A percentile compares a stretch with the other conserved stretches of the same genome.
Conservation (phyloP, 2,888 invertebrate genomes). For the Heterodera filipjevi region DNA sequence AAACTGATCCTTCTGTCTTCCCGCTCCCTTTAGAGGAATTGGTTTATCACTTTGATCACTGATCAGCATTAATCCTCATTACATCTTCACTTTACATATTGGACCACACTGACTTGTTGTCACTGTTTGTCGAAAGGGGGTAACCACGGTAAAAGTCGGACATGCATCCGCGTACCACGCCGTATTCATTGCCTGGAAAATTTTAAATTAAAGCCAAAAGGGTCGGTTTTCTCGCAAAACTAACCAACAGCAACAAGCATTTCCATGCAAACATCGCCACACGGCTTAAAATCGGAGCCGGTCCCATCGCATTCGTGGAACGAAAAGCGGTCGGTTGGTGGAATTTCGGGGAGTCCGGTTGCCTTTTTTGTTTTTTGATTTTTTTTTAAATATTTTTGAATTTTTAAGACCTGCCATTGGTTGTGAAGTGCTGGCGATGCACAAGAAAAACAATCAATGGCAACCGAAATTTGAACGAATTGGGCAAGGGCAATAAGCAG, state of each 20-base stretch:
- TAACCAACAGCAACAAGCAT: constrained; percentile 18
- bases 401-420: not conserved
- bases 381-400: not conserved
- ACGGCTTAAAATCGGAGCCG: not conserved
- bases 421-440: not conserved
- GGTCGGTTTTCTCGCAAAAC: not conserved
- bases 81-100: too few relatives aligned
- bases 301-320: not conserved
- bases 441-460: not conserved
- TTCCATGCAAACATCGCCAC: constrained; percentile 18
- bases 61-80: too few relatives aligned
- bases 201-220: not conserved
- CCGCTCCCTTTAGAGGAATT: too few relatives aligned
- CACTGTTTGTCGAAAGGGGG: not conserved
- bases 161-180: constrained; percentile 2
- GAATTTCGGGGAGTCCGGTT: not conserved
- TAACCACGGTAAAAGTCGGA: not conserved
- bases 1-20: too few relatives aligned
- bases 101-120: not conserved
- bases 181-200: not conserved
- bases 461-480: not conserved
- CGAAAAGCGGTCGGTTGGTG: not conserved
- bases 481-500: not conserved
- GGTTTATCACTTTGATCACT: too few relatives aligned
- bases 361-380: not conserved